Evolutionary conservation across 2,113 vertebrate genomes (phyloP).

Genomic region (Leptodactylus fuscus): DNA sequence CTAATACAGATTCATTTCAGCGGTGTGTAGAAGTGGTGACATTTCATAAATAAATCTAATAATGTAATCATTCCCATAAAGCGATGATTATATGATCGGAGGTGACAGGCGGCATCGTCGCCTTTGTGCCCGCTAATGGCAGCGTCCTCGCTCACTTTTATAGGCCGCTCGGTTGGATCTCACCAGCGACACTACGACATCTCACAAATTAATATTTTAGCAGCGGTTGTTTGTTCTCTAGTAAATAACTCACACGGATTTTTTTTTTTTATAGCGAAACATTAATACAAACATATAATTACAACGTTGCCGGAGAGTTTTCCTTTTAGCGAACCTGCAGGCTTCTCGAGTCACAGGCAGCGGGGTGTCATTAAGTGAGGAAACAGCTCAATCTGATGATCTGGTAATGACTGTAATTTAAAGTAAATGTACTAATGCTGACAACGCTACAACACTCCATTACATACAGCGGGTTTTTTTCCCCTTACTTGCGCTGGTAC

Average conservation of each 20-base stretch:
- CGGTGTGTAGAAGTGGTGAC: not conserved
- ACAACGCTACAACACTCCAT: not conserved
- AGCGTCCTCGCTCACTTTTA: not conserved
- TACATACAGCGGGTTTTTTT: not conserved
- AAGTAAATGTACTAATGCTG: conserved; percentile 26
- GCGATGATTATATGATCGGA: conserved; percentile 24
- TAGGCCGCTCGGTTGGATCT: not conserved
- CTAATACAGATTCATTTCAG: conserved; percentile 4
- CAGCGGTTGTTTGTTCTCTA: not conserved
- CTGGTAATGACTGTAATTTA: conserved; percentile 45
- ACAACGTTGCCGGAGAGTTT: not conserved
- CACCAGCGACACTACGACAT: not conserved
- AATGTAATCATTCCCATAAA: conserved; percentile 26
- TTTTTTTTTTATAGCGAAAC: conserved; percentile 3
- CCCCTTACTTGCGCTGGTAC: not conserved
- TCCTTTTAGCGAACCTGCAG: conserved; percentile 33
- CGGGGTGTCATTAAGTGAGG: conserved; percentile 35
- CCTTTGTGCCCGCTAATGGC: not conserved
- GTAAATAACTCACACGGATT: conserved; percentile 14
- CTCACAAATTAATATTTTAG: not conserved
- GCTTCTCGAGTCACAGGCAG: conserved; percentile 18
- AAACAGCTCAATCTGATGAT: conserved; percentile 49
- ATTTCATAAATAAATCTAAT: conserved; percentile 15
- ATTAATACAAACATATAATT: conserved; percentile 51
- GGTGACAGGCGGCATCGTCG: not conserved